Conservation (phyloP, 2,888 invertebrate species). For the Drosophila diplacantha region DNA sequence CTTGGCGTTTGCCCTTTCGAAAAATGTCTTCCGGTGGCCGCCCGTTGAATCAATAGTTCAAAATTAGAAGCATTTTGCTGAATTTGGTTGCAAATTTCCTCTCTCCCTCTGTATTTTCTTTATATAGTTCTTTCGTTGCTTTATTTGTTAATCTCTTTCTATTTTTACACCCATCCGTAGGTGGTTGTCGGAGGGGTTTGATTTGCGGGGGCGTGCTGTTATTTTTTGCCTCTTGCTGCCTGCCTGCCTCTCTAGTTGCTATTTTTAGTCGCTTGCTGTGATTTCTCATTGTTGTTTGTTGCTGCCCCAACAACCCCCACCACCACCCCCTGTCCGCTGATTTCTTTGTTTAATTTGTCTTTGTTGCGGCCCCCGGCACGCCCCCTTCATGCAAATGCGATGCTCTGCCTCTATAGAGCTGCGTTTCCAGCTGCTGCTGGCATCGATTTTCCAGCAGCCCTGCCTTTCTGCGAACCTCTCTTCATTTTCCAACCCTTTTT, state of each 20-base stretch:
- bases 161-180: conserved; percentile 20
- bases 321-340: conserved; percentile 34
- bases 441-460: conserved; percentile 37
- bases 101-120: conserved; percentile 5
- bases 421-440: conserved; percentile 32
- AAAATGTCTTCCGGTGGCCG: conserved; percentile 59
- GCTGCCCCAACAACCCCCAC: conserved; percentile 36
- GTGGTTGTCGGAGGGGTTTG: conserved; percentile 17
- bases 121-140: conserved; percentile 5
- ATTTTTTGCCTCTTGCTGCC: conserved; percentile 24
- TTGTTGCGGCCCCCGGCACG: conserved; percentile 47
- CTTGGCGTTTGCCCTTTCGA: conserved; percentile 59
- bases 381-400: conserved; percentile 27
- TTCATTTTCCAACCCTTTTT: conserved; percentile 14
- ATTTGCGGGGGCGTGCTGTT: conserved; percentile 28
- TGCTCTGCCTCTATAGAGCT: conserved; percentile 24
- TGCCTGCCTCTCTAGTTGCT: conserved; percentile 15
- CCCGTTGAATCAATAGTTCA: conserved; percentile 62
- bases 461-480: conserved; percentile 10
- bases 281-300: conserved; percentile 66
- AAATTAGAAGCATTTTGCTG: conserved; percentile 59
- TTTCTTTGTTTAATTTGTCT: conserved; percentile 69
- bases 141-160: conserved; percentile 3
- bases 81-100: conserved; percentile 12
- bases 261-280: conserved; percentile 48